A percentile compares a stretch with the other conserved stretches of the same genome.
phyloP scores from a whole-genome alignment of 2,888 invertebrate genomes.

The Eupithecia abbreviata region DNA sequence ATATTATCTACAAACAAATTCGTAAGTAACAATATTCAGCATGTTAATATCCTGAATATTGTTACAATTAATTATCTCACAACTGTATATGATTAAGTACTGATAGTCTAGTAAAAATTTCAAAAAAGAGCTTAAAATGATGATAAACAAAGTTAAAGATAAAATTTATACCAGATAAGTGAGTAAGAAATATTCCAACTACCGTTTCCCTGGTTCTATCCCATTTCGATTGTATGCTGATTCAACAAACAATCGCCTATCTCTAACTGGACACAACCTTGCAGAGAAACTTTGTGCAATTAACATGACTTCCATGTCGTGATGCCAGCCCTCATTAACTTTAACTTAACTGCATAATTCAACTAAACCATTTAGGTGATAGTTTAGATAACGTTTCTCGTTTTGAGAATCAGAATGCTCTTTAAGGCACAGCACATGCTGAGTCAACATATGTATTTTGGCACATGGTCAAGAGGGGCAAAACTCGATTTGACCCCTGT shows the following conservation, averaged over 20 bases:
- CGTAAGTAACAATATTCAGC: too few relatives aligned
- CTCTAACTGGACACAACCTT: neutral
- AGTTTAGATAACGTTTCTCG: neutral
- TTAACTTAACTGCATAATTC: constrained; percentile 11
- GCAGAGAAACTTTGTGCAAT: constrained; percentile 11
- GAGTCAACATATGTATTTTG: neutral
- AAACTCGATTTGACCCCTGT: too few relatives aligned
- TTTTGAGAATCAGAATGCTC: neutral
- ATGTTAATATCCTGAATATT: too few relatives aligned
- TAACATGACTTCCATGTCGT: constrained; percentile 13
- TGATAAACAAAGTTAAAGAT: too few relatives aligned
- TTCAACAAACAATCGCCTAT: neutral
- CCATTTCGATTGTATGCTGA: neutral
- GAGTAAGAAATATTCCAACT: neutral
- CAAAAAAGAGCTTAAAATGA: too few relatives aligned
- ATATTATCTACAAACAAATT: too few relatives aligned
- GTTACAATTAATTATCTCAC: too few relatives aligned
- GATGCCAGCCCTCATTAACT: constrained; percentile 6
- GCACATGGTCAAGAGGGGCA: neutral
- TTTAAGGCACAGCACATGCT: neutral
- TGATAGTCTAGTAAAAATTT: too few relatives aligned
- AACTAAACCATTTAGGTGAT: neutral
- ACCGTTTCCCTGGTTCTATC: neutral
- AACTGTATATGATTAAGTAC: too few relatives aligned
- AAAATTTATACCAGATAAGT: neutral